These are phyloP conservation scores for Cheirogaleus major DNA, from an alignment of 2,797 vertebrate species.

Conservation along the genomic window DNA sequence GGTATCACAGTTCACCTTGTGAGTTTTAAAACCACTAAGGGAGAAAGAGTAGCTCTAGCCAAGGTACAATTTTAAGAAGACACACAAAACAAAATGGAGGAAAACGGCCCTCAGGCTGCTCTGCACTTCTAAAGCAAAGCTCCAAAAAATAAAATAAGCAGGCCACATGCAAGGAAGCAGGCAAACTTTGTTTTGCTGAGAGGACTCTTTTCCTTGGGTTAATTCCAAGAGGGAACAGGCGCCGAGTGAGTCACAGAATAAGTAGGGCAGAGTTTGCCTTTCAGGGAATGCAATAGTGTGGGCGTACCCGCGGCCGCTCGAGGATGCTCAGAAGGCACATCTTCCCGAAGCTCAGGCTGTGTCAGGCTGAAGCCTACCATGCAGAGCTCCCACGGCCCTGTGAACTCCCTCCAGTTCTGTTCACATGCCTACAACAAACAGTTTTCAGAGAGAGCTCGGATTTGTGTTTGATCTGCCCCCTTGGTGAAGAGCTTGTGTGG, in stretches of 20 bases:
- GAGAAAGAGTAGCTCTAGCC: slow-evolving; percentile 54
- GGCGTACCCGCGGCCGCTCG: background rate
- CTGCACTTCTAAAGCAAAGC: slow-evolving; percentile 56
- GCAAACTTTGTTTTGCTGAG: slow-evolving; percentile 74
- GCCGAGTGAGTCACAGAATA: slow-evolving; percentile 62
- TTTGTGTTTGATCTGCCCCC: background rate
- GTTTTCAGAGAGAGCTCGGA: background rate
- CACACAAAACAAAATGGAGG: slow-evolving; percentile 55
- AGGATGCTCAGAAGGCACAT: background rate
- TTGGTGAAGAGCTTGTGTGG: background rate
- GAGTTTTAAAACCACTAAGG: slow-evolving; percentile 42
- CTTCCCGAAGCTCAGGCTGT: background rate
- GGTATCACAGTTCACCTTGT: slow-evolving; percentile 46
- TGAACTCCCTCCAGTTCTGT: background rate
- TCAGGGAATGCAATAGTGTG: slow-evolving; percentile 45
- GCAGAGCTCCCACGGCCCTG: background rate
- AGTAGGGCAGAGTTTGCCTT: slow-evolving; percentile 69
- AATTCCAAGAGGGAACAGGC: slow-evolving; percentile 62
- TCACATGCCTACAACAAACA: background rate
- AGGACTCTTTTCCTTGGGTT: slow-evolving; percentile 68
- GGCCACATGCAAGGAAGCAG: slow-evolving; percentile 57
- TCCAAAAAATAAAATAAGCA: slow-evolving; percentile 64
- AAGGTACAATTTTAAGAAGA: slow-evolving; percentile 64
- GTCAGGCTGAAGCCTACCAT: background rate
- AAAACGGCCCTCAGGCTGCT: slow-evolving; percentile 57